Evolutionary conservation across 2,888 invertebrate species (phyloP).

Genomic region (Nasonovia ribisnigri): DNA sequence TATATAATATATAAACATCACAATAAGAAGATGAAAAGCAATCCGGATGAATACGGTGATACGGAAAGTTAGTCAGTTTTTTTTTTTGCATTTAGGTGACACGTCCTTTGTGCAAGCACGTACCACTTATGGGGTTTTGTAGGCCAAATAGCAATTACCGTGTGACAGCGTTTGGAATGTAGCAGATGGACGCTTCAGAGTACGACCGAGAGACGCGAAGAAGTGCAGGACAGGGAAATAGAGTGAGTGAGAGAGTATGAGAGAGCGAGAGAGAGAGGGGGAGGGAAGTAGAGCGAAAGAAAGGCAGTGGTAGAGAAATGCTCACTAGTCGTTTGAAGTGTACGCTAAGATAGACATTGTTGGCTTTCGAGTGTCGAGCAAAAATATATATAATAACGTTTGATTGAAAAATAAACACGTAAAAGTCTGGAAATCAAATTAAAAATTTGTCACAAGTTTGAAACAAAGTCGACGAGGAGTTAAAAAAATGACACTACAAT

Average conservation of each 20-base stretch:
- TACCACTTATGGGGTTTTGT: conserved; percentile 34
- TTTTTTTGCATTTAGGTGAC: neutral
- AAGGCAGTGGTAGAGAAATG: neutral
- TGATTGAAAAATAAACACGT: conserved; percentile 18
- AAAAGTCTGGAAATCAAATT: neutral
- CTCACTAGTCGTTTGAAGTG: conserved; percentile 26
- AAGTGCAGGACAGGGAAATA: neutral
- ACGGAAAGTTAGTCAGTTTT: conserved; percentile 11
- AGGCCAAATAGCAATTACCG: conserved; percentile 47
- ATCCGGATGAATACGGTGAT: neutral
- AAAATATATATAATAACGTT: neutral
- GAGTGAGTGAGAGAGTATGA: neutral
- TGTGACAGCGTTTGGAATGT: conserved; percentile 5
- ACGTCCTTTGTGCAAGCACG: conserved; percentile 52
- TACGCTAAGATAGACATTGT: neutral
- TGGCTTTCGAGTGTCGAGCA: neutral
- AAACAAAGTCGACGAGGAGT: neutral
- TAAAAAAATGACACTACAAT: neutral
- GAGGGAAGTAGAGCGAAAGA: neutral
- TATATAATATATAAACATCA: neutral
- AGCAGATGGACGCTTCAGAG: conserved; percentile 28
- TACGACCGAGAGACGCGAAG: neutral
- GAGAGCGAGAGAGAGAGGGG: neutral
- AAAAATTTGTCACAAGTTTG: neutral
- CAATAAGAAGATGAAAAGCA: neutral